Conservation (phyloP, 2,797 vertebrate species). For the Karalla daura region DNA sequence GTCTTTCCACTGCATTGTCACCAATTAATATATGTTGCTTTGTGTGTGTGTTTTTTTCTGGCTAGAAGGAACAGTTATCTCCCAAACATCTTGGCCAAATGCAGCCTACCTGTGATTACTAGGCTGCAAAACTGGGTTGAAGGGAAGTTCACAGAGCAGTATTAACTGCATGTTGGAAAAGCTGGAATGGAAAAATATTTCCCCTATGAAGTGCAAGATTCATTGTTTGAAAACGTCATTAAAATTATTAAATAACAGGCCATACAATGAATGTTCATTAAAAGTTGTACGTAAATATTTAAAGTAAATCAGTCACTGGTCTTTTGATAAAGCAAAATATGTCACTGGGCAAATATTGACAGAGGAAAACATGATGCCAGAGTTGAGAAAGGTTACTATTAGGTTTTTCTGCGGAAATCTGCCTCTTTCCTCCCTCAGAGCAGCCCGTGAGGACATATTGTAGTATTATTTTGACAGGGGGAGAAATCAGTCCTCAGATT, state of each 20-base stretch:
- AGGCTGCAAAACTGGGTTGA: slow-evolving; percentile 13
- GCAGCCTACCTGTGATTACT: slow-evolving; percentile 23
- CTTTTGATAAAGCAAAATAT: neutral
- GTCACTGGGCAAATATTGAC: neutral
- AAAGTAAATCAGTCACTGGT: neutral
- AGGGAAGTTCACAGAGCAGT: slow-evolving; percentile 26
- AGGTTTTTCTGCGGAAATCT: slow-evolving; percentile 30
- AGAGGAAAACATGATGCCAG: slow-evolving; percentile 1
- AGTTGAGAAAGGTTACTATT: slow-evolving; percentile 4
- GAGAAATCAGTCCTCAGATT: slow-evolving; percentile 50
- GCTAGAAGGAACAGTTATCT: neutral
- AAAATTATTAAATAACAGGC: neutral
- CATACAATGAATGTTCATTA: neutral
- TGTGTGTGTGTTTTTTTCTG: slow-evolving; percentile 24
- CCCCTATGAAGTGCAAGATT: neutral
- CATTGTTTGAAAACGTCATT: slow-evolving; percentile 1
- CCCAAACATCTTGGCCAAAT: slow-evolving; percentile 10
- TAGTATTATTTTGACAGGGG: slow-evolving; percentile 58
- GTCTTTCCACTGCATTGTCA: slow-evolving; percentile 22
- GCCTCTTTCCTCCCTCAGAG: slow-evolving; percentile 45
- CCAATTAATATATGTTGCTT: slow-evolving; percentile 14
- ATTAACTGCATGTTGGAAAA: slow-evolving; percentile 15
- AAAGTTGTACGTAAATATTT: neutral
- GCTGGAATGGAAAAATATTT: neutral
- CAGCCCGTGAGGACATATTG: slow-evolving; percentile 37